Base-by-base conservation (phyloP, 2,888 invertebrate genomes). In the Orthosia gracilis region DNA sequence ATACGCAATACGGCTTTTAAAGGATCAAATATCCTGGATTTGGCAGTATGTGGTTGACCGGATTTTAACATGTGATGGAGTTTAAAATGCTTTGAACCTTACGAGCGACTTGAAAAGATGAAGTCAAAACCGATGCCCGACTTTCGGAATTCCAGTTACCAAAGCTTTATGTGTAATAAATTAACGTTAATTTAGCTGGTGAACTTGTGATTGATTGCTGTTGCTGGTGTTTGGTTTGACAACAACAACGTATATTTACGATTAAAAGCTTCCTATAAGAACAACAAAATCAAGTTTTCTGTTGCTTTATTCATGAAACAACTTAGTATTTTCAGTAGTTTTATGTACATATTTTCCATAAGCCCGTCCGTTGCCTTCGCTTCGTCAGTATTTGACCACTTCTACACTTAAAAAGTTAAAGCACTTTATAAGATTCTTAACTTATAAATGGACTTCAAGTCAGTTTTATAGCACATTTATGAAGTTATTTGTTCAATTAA, bases 21-120 rank as follows among this genome's bases (percentile, higher is more conserved):
- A 87, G 87, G 88, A 92, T 90, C 88, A 89, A 88, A 89, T 91
- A 88, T 88, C 87, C 78, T 78, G 72, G 80, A 84, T 87, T 76
- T 73, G 79, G 79, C 52, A 54, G 58, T n/a, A 55, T 72, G 47
- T 47, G 18, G 61, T 62, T 58, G 49, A 40, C 47, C 23, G n/a
- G 40, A 26, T 54, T 68, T 72, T 7, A 49, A 40, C 23, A 23
- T 49, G 18, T 21, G 45, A 66, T 45, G 18, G 49, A 50, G 65
- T 26, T 45, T 18, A 49, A 72, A 67, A 45, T 7, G 21, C 31
- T 52, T 59, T 47, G 47, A 69, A 26, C 15, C 65, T 40, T 75
- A 31, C 23, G 12, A 65, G 26, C 4, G 15, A 26, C 57, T 40
- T 26, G 13, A 50, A 50, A 21, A 55, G 5, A 65, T 26, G 3